Percentiles rank a stretch among this genome's conserved stretches.
phyloP scores from a whole-genome alignment of 2,113 vertebrate genomes.

The Catharus bicknelli region DNA sequence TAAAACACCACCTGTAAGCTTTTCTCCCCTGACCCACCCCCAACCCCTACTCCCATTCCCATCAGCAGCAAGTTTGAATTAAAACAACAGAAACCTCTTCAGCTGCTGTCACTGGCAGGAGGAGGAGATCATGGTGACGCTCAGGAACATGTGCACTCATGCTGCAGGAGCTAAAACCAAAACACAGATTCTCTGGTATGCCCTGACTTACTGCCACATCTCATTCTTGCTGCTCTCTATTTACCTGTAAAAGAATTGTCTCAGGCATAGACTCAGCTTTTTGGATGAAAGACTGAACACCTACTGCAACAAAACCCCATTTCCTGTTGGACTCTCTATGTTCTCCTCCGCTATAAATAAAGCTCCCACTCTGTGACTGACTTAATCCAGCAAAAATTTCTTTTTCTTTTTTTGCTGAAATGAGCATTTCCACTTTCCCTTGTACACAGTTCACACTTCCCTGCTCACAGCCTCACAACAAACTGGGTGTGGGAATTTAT shows the following conservation, averaged over 20 bases:
- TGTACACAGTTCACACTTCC: fast-evolving
- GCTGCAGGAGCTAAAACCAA: neutral
- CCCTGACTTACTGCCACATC: neutral
- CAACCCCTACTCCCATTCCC: neutral
- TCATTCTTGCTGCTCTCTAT: neutral
- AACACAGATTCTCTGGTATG: neutral
- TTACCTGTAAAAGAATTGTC: neutral
- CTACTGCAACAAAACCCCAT: neutral
- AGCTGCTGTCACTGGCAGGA: neutral
- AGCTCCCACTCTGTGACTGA: neutral
- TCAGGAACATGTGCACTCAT: neutral
- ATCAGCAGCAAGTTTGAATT: neutral
- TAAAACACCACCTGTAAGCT: neutral
- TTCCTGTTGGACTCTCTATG: neutral
- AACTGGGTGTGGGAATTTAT: neutral
- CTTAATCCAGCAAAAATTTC: neutral
- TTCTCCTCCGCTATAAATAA: neutral
- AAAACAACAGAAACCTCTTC: neutral
- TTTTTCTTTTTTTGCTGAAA: neutral
- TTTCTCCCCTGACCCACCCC: neutral
- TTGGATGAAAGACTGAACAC: neutral
- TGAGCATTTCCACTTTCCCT: neutral
- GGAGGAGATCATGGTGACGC: neutral
- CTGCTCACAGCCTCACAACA: neutral
- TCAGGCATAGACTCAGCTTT: neutral